phyloP scores from a whole-genome alignment of 2,888 invertebrate species.

The Plebejus melissa region DNA sequence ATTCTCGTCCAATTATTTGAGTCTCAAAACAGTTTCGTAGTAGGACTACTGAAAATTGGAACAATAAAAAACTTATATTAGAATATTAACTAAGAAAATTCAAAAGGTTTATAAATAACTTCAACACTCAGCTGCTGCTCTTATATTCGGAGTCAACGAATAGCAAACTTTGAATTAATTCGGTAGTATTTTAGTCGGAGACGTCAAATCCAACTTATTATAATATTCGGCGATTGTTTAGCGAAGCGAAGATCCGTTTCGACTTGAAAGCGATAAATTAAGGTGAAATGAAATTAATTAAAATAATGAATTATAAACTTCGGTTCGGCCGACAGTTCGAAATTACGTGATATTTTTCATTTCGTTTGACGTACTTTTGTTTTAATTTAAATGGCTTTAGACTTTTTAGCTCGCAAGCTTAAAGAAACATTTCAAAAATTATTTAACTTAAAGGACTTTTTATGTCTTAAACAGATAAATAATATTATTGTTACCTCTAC shows the following conservation, averaged over 20 bases:
- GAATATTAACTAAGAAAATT: too few relatives aligned
- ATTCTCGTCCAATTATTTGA: too few relatives aligned
- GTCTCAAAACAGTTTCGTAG: too few relatives aligned
- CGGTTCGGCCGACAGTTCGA: background rate
- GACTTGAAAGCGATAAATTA: slow-evolving; percentile 5
- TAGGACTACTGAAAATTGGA: too few relatives aligned
- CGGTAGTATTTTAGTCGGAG: background rate
- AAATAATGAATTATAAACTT: slow-evolving; percentile 13
- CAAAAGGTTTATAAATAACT: too few relatives aligned
- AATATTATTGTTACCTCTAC: too few relatives aligned
- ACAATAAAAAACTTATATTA: too few relatives aligned
- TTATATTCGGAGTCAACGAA: background rate
- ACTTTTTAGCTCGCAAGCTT: background rate
- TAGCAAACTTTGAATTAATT: background rate
- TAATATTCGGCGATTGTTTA: slow-evolving; percentile 5
- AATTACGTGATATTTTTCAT: slow-evolving; percentile 8
- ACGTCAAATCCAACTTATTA: background rate
- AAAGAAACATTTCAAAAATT: background rate
- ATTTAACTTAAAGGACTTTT: background rate
- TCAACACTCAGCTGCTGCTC: too few relatives aligned
- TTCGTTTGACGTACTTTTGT: background rate
- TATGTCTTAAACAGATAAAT: too few relatives aligned
- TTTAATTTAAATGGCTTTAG: background rate
- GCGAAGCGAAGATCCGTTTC: background rate
- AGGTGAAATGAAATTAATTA: slow-evolving; percentile 19